Base-by-base conservation (phyloP, 1,140 invertebrate species). In the Danaus plexippus region DNA sequence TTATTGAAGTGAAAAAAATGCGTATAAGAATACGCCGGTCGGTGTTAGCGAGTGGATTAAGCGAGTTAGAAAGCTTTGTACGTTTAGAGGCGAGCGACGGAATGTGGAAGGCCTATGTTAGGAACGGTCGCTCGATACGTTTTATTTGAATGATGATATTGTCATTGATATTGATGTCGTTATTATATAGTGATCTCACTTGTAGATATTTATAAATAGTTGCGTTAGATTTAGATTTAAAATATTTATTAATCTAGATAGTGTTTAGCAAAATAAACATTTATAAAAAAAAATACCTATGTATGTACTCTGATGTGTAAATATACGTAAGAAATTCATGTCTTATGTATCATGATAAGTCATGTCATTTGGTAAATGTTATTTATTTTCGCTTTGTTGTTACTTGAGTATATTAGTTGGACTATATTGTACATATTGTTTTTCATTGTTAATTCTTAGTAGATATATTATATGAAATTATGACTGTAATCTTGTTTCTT, bases 351-450 rank as follows among this genome's bases (percentile, higher is more conserved):
- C 54, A 57, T 56, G 55, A 51, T 41, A 22, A 57, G 47, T 45
- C 49, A 47, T 47, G 15, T 45, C 11, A 13, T 52, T 52, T 48
- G 46, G 22, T 32, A 66, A 69, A 57, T 75, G 76, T 79, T 81
- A 84, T 79, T 81, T 84, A 82, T 84, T 80, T 80, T 71, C 61
- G 53, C 63, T 75, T 70, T 67, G 66, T 63, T 73, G 70, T 76
- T 75, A 68, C 59, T 69, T 56, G 58, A 54, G 65, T 75, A 71
- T 67, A 64, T 53, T 63, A 54, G 42, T 50, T 58, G 57, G 55
- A 53, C 58, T 67, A 62, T 53, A 43, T 66, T 85, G 81, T 85
- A 82, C 80, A 85, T 85, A 82, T 73, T 76, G 73, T 81, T 85
- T 69, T 62, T 73, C 64, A 71, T 75, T 81, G 75, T 81, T 75